phyloP scores from a whole-genome alignment of 2,888 invertebrate species.

The Ophonus ardosiacus region DNA sequence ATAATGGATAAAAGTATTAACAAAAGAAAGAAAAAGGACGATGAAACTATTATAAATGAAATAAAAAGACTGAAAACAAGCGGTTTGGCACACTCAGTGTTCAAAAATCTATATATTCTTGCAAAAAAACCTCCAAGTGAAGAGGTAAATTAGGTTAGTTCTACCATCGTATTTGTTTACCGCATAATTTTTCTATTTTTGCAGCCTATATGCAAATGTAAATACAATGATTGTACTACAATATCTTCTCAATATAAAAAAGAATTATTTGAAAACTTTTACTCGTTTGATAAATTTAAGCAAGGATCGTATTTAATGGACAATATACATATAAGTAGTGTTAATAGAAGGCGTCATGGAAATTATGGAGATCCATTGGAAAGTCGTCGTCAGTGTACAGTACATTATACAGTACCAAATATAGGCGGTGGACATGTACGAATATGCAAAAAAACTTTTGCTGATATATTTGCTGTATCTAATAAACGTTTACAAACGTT shows the following conservation, averaged over 20 bases:
- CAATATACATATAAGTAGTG: background rate
- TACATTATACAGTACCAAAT: slow-evolving; percentile 66
- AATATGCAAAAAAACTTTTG: slow-evolving; percentile 66
- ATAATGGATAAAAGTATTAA: too few species aligned
- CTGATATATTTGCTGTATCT: slow-evolving; percentile 65
- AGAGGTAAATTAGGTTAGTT: too few species aligned
- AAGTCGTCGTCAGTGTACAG: slow-evolving; percentile 65
- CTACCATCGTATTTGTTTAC: too few species aligned
- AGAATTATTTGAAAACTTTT: background rate
- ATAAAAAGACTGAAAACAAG: too few species aligned
- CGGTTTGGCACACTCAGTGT: too few species aligned
- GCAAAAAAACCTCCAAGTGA: too few species aligned
- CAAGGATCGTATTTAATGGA: background rate
- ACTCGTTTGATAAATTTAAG: background rate
- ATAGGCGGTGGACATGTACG: slow-evolving; percentile 64
- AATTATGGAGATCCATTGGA: slow-evolving; percentile 60
- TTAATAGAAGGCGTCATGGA: slow-evolving; percentile 35
- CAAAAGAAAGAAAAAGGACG: too few species aligned
- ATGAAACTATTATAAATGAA: too few species aligned
- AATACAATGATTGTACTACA: background rate
- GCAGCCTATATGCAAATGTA: background rate
- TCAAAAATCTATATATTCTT: too few species aligned
- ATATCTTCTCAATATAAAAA: background rate
- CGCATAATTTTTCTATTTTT: background rate
- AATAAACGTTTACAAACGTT: slow-evolving; percentile 57